Evolutionary conservation across 2,113 vertebrate genomes (phyloP).

Genomic region (Centrocercus urophasianus): DNA sequence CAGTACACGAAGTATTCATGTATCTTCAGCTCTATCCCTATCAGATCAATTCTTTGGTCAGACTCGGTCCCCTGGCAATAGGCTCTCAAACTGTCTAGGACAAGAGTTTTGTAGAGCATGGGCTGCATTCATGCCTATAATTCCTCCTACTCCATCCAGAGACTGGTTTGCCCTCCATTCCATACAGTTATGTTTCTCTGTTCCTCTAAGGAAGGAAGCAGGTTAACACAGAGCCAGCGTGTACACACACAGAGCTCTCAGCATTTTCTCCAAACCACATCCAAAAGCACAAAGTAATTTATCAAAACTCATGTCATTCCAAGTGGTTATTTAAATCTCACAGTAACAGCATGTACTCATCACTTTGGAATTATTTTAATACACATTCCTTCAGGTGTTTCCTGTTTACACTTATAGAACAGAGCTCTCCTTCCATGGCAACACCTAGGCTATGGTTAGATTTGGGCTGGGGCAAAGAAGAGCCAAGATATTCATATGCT

Average conservation of each 20-base stretch:
- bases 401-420: neutral
- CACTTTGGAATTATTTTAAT: neutral
- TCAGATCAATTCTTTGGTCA: neutral
- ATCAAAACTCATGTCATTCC: neutral
- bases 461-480: neutral
- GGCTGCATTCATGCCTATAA: no score
- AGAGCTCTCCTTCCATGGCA: neutral
- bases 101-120: accelerated
- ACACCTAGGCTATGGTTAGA: no score
- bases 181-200: accelerated
- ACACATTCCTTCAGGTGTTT: neutral
- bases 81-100: neutral
- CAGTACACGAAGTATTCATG: neutral
- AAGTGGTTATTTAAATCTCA: no score
- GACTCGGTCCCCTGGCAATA: accelerated
- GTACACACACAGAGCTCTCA: neutral
- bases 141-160: neutral
- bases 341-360: accelerated
- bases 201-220: neutral
- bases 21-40: neutral
- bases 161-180: no score
- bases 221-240: neutral
- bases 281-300: neutral
- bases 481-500: accelerated
- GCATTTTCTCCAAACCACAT: neutral